Base-by-base conservation (phyloP, 2,888 invertebrate species). In the Formica aserva region DNA sequence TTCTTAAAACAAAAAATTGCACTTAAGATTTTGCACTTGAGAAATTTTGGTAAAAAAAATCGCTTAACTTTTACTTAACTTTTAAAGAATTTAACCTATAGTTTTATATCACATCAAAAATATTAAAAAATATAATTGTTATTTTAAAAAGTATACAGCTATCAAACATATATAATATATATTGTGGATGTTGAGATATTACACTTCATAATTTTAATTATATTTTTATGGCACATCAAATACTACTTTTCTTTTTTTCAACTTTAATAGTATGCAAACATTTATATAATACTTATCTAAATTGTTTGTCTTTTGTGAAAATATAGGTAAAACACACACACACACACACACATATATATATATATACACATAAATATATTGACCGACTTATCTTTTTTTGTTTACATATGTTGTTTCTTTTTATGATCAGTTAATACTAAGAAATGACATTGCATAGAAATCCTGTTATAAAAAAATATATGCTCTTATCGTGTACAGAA, bases 401-500 rank as follows among this genome's bases (percentile, higher is more conserved):
- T 52, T 78, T 35, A 69, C 41, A 38, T 35, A 52, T 8, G 11
- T 66, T 65, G 32, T 77, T 78, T 4, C 38, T 78, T 67, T 60
- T 67, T 63, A 45, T 57, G 32, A 11, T 78, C 45, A 60, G 32
- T 6, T n/a, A 78, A 60, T 48, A 18, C n/a, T 71, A 35, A 18
- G 26, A 60, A 57, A 13, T 78, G n/a, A 26, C 62, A 62, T 62
- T 29, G 67, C 13, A 60, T 65, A 76, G 18, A 52, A 45, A 84
- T 74, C 15, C 11, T 81, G 55, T 55, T 83, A 66, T 84, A 75
- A 22, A 41, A 85, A 52, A 71, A 60, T 11, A 41, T 84, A 71
- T 83, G 83, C n/a, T 69, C 38, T 5, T 63, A 63, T 66, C 81
- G 66, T 87, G 81, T 88, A 85, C 72, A 87, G 81, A 85, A 26